Evolutionary conservation across 2,113 vertebrate species (phyloP), one percentile per base, ranked within the genome.

Genomic region (Hippolais icterina): DNA sequence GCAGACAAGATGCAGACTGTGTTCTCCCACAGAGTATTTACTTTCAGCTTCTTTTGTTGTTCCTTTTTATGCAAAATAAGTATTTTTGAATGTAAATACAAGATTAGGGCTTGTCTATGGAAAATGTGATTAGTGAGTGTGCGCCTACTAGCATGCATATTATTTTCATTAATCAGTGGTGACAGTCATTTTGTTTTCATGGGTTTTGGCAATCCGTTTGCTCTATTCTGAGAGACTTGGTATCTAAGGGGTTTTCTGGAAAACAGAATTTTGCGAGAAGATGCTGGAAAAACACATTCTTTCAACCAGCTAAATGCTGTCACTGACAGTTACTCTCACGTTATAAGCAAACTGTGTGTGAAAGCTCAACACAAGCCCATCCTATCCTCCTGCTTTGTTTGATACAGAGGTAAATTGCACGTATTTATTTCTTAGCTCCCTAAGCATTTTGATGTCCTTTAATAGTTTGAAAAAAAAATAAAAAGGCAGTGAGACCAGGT

Each of bases 101-200:
- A 90, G 80, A 93, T 87, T 84, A 89, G 59, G 69, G 29, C 57
- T 94, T 94, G 68, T 89, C 47, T 86, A 81, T 35, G 42, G 59
- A 83, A 93, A 92, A 94, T 52, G 15, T 86, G 64, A 93, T 95
- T 87, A 94, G 69, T 4, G 52, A 92, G 20, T 49, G 19, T 60
- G 64, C 0, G 1, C 68, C 79, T 96, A 94, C 44, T 59, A 79
- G 81, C 59, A 52, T 52, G 54, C n/a, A 63, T 80, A 66, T 81
- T 93, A 83, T 95, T 95, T 92, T 96, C 92, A 86, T 88, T 96
- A 94, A 93, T 94, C 83, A 90, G 0, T 66, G 49, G 72, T 92
- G 85, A 90, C 68, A 90, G 82, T 94, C 83, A 90, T 74, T 89
- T 92, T 92, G 88, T 93, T 95, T 95, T 92, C 92, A 75, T 63